These are phyloP conservation scores for Diarsia mendica DNA, from an alignment of 2,888 invertebrate genomes.

Conservation along the genomic window DNA sequence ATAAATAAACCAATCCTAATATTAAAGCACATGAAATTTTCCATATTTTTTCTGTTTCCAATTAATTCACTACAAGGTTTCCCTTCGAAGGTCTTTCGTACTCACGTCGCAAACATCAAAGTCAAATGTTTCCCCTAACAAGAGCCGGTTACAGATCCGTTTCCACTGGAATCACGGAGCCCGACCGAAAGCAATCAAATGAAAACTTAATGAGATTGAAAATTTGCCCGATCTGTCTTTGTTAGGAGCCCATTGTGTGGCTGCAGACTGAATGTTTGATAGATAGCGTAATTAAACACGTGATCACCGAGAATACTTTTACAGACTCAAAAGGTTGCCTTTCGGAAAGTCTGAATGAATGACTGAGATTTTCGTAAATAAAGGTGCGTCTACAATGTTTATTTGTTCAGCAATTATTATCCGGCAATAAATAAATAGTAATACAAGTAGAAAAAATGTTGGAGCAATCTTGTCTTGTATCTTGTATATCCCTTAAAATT, in stretches of 20 bases:
- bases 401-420: not conserved
- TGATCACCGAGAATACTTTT: slow-evolving; percentile 39
- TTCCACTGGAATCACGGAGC: slow-evolving; percentile 57
- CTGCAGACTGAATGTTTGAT: slow-evolving; percentile 64
- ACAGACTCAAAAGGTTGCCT: slow-evolving; percentile 18
- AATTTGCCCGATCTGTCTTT: slow-evolving; percentile 74
- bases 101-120: slow-evolving; percentile 54
- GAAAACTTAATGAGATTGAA: slow-evolving; percentile 73
- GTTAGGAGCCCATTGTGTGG: slow-evolving; percentile 64
- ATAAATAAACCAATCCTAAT: slow-evolving; percentile 1
- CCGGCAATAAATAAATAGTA: no score
- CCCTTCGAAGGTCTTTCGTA: slow-evolving; percentile 18
- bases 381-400: not conserved
- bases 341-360: slow-evolving; percentile 12
- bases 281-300: slow-evolving; percentile 56
- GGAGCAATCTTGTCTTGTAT: not conserved
- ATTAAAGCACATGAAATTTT: not conserved
- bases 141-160: slow-evolving; percentile 64
- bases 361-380: not conserved
- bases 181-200: slow-evolving; percentile 69
- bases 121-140: slow-evolving; percentile 55
- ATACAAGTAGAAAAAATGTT: no score
- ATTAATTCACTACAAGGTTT: slow-evolving; percentile 30
- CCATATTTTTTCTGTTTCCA: slow-evolving; percentile 26
- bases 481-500: not conserved